These are phyloP conservation scores for Lophius piscatorius DNA, from an alignment of 2,113 vertebrate species.

Conservation along the genomic window DNA sequence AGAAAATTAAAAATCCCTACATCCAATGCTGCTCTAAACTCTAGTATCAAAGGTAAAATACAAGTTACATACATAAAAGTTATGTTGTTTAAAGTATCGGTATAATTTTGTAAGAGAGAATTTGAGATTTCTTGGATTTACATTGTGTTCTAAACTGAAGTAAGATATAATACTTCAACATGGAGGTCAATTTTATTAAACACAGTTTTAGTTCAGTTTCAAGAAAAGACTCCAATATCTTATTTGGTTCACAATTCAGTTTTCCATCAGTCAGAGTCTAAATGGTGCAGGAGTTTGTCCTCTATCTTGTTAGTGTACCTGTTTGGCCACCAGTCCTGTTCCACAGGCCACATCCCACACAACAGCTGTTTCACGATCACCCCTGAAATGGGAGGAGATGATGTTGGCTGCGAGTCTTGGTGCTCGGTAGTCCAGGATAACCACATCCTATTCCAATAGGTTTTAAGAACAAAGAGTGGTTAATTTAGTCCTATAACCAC, in stretches of 20 bases:
- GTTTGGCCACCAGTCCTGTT: slow-evolving; percentile 85
- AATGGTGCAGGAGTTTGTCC: background rate
- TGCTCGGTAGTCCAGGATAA: slow-evolving; percentile 83
- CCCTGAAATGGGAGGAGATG: slow-evolving; percentile 74
- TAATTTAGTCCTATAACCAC: too few species aligned
- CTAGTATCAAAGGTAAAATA: too few species aligned
- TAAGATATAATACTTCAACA: too few species aligned
- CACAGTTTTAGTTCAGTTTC: too few species aligned
- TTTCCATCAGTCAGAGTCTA: background rate
- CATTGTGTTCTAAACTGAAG: too few species aligned
- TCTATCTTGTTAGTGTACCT: slow-evolving; percentile 72
- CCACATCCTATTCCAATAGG: slow-evolving; percentile 80
- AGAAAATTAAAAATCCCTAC: background rate
- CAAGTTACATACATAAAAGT: too few species aligned
- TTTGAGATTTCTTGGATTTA: too few species aligned
- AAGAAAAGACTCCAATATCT: background rate
- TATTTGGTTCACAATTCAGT: background rate
- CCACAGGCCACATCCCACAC: slow-evolving; percentile 92
- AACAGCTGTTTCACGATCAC: slow-evolving; percentile 55
- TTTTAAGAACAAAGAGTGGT: background rate
- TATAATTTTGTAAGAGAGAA: too few species aligned
- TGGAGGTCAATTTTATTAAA: too few species aligned
- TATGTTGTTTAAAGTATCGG: too few species aligned
- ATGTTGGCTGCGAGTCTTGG: slow-evolving; percentile 81
- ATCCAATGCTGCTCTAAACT: too few species aligned